A percentile compares a stretch with the other conserved stretches of the same genome.
Conservation (phyloP, 1,140 invertebrate species). For the Mesaphorura yosii region DNA sequence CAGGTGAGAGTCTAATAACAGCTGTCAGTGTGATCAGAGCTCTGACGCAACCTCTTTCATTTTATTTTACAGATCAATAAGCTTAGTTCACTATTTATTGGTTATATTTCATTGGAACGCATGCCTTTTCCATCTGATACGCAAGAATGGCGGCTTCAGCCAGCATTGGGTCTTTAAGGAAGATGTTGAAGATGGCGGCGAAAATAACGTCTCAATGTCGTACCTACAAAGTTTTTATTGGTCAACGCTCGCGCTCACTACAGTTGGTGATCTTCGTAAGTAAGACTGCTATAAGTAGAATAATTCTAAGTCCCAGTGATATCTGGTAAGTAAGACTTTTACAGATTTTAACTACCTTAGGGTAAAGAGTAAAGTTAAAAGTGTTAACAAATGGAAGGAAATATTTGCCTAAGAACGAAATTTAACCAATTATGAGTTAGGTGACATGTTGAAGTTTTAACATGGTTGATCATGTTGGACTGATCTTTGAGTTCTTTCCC, state of each 20-base stretch:
- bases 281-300: not conserved
- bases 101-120: conserved; percentile 99
- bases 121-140: conserved; percentile 90
- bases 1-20: conserved; percentile 48
- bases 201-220: conserved; percentile 79
- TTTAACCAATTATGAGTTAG: no score
- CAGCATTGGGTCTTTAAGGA: conserved; percentile 69
- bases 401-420: not conserved
- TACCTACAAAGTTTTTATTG: conserved; percentile 97
- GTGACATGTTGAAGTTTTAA: no score
- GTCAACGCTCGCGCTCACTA: conserved; percentile 90
- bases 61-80: conserved; percentile 39
- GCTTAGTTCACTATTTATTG: conserved; percentile 88
- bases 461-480: no score
- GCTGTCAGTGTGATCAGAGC: not conserved
- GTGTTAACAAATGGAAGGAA: not conserved
- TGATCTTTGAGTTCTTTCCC: no score
- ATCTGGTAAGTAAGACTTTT: conserved; percentile 19
- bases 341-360: not conserved
- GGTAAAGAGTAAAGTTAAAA: not conserved
- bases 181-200: conserved; percentile 47
- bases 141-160: conserved; percentile 85
- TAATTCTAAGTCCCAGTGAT: not conserved
- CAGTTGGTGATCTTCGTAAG: conserved; percentile 58
- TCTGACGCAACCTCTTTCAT: not conserved